These are phyloP conservation scores for Camelus bactrianus DNA, from an alignment of 2,113 vertebrate genomes.

Conservation along the genomic window DNA sequence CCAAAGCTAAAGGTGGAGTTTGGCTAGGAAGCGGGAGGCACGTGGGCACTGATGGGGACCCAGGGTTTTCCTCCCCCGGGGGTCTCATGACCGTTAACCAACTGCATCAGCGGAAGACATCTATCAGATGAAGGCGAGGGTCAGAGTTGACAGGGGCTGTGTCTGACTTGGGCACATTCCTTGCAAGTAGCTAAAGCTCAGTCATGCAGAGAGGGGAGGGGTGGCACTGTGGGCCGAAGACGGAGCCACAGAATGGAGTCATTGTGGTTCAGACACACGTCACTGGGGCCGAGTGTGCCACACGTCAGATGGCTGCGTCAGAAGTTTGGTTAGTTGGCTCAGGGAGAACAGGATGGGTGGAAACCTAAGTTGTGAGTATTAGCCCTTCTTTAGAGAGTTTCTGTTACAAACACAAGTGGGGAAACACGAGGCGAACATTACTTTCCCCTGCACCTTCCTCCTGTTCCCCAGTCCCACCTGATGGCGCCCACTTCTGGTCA, in stretches of 20 bases:
- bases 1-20: not conserved
- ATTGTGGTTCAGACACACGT: not conserved
- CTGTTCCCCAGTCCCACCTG: not conserved
- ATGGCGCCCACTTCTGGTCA: not conserved
- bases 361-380: not conserved
- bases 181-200: not conserved
- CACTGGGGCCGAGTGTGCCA: not conserved
- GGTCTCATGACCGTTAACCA: not conserved
- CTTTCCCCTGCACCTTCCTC: not conserved
- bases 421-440: not conserved
- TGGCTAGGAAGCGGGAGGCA: not conserved
- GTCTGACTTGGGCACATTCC: not conserved
- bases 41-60: not conserved
- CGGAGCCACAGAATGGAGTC: not conserved
- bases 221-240: not conserved
- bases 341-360: not conserved
- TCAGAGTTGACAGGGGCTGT: not conserved
- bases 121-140: not conserved
- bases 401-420: not conserved
- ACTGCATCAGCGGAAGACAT: not conserved
- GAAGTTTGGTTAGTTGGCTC: not conserved
- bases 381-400: slow-evolving; percentile 7
- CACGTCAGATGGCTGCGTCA: not conserved
- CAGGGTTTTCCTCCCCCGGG: not conserved
- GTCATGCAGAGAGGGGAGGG: not conserved